A percentile compares a stretch with the other conserved stretches of the same genome.
Evolutionary conservation across 1,140 invertebrate species (phyloP).

Genomic region (Episyrphus balteatus): DNA sequence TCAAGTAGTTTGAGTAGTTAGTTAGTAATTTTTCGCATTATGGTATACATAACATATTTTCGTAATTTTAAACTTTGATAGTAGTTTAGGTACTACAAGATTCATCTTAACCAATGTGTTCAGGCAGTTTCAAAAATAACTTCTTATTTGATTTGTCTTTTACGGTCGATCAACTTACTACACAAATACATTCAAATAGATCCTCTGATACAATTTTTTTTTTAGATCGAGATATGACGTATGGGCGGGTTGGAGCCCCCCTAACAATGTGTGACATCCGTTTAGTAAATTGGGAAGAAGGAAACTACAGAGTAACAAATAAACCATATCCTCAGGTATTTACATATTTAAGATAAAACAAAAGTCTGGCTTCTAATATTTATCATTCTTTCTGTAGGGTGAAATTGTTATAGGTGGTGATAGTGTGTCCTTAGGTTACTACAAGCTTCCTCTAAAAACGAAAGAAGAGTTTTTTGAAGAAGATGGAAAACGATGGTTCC

Average conservation of each 20-base stretch:
- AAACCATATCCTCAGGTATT: constrained; percentile 65
- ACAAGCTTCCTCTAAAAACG: constrained; percentile 80
- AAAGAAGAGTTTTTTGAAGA: constrained; percentile 81
- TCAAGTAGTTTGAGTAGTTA: too few species aligned
- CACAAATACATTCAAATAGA: too few species aligned
- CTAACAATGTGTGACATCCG: constrained; percentile 75
- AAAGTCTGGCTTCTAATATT: not conserved
- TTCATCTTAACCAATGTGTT: too few species aligned
- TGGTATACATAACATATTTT: too few species aligned
- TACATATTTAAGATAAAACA: not conserved
- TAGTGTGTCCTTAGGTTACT: constrained; percentile 88
- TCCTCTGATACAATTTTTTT: too few species aligned
- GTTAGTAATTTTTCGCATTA: too few species aligned
- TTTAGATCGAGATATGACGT: constrained; percentile 29
- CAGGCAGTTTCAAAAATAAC: too few species aligned
- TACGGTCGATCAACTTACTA: too few species aligned
- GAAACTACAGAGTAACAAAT: constrained; percentile 80
- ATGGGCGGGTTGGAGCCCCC: constrained; percentile 82
- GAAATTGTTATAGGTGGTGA: constrained; percentile 90
- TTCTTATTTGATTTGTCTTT: too few species aligned
- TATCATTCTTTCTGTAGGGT: constrained; percentile 41
- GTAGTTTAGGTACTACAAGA: too few species aligned
- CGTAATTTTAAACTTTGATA: too few species aligned
- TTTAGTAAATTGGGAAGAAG: constrained; percentile 92
- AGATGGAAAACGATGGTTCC: constrained; percentile 80